Base-by-base conservation (phyloP, 2,797 vertebrate species). In the Buphagus erythrorhynchus region DNA sequence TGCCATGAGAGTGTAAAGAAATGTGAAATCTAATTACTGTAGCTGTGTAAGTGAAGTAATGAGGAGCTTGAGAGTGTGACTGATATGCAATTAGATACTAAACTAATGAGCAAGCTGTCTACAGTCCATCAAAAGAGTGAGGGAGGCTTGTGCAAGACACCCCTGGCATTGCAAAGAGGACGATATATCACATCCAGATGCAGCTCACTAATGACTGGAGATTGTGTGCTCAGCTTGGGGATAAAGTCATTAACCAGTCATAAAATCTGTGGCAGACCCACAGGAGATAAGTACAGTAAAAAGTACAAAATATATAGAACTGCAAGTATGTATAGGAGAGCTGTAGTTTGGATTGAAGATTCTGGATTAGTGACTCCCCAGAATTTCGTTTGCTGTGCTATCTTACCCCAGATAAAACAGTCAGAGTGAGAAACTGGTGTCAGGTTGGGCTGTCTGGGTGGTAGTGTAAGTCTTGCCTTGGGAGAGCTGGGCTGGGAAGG, bases 11-110 rank as follows among this genome's bases (percentile, higher is more conserved):
- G 85, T 96, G 85, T 90, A 91, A 95, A 95, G 96, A 93, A 97
- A 96, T 86, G 87, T 83, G 75, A 96, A 96, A 95, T 95, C 94
- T 95, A 95, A 95, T 95, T 97, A 95, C 92, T 93, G 94, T 95
- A 95, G 94, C 85, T 93, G 87, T 84, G 73, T 93, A 93, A 95
- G 90, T 91, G 79, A 95, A 94, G 90, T 95, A 96, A 96, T 95
- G 93, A 96, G 85, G 58, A 95, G 82, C 90, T 75, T 78, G 91
- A 93, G 94, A 96, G 93, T 96, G 85, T 96, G 96, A 93, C 93
- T 97, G 96, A 96, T 96, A 95, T 95, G 96, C 91, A 95, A 96
- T 96, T 96, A 96, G 95, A 93, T 83, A 88, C 76, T 45, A 91
- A 90, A 84, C 94, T 97, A 97, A 95, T 96, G 96, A 97, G 96